Percentiles rank a stretch among this genome's conserved stretches.
These are phyloP conservation scores for Thereuonema tuberculata DNA, from an alignment of 1,140 invertebrate genomes.

Conservation along the genomic window DNA sequence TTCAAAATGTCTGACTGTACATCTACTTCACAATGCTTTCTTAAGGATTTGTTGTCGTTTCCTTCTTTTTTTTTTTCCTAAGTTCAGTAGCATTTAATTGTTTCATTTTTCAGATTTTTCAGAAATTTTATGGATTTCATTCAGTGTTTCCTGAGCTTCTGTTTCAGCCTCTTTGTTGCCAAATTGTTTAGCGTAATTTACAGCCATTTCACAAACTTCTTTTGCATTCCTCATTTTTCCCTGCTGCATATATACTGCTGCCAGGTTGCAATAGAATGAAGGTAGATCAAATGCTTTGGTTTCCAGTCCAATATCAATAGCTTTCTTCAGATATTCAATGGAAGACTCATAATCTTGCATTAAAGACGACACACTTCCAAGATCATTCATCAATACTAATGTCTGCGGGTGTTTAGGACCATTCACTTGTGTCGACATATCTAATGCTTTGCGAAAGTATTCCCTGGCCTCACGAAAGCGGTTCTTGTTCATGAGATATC, in stretches of 20 bases:
- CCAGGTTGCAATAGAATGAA: slow-evolving; percentile 65
- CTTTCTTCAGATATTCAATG: slow-evolving; percentile 51
- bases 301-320: slow-evolving; percentile 47
- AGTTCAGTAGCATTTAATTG: too few species aligned
- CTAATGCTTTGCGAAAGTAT: slow-evolving; percentile 51
- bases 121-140: too few species aligned
- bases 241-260: slow-evolving; percentile 58
- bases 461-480: slow-evolving; percentile 44
- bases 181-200: slow-evolving; percentile 46
- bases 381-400: slow-evolving; percentile 66
- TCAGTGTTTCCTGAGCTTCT: too few species aligned
- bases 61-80: too few species aligned
- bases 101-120: too few species aligned
- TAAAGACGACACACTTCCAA: slow-evolving; percentile 55
- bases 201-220: slow-evolving; percentile 51
- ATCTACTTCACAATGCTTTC: too few species aligned
- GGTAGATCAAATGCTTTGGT: slow-evolving; percentile 51
- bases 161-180: slow-evolving; percentile 46
- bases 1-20: too few species aligned
- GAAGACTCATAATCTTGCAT: slow-evolving; percentile 51
- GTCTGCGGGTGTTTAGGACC: slow-evolving; percentile 54
- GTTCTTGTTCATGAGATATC: slow-evolving; percentile 49
- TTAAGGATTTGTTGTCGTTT: too few species aligned
- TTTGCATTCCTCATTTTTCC: slow-evolving; percentile 52
- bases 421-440: slow-evolving; percentile 46